Base-by-base conservation (phyloP, 2,113 vertebrate genomes). In the Oryzias woworae region DNA sequence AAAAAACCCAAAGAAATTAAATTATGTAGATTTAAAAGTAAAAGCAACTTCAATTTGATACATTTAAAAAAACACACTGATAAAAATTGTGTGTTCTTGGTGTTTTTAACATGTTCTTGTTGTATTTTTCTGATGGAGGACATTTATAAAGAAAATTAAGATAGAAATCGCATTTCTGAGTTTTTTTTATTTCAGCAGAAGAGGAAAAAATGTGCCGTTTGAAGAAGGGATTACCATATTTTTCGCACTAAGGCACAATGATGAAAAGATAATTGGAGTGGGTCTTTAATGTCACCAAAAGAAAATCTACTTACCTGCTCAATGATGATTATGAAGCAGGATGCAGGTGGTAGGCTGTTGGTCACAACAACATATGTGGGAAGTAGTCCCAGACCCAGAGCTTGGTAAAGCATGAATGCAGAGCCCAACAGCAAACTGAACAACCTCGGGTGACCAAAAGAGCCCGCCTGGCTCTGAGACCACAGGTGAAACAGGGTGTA, bases 321-420 rank as follows among this genome's bases (percentile, higher is more conserved):
- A 47, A 96, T 56, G 52, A 95, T 96, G 17, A 98, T 66, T 73
- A 98, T 93, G 67, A 93, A 93, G 52, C 94, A 87, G 66, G 95
- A 98, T 4, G 96, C 97, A 3, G 96, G 95, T 1, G 96, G 94
- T 20, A 98, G 78, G 52, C 88, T 81, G 20, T 96, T 93, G 5
- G 82, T 73, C 20, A 98, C 51, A 14, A 92, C 93, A 44, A 95
- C 48, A 28, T 94, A 98, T 0, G 92, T 88, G 45, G 96, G 95
- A 18, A 92, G 88, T 72, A 94, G 80, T 5, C 97, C 95, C 45
- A 99, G 86, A 45, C 89, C 85, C 67, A 93, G 64, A 20, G 80
- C 87, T 77, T 97, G 96, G 81, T 96, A 97, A 2, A 94, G 66
- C 1, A 94, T 55, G 74, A 94, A 94, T 8, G 94, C 61, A 0